A percentile compares a stretch with the other conserved stretches of the same genome.
Conservation (phyloP, 2,888 invertebrate species). For the Drosophila meridiana region DNA sequence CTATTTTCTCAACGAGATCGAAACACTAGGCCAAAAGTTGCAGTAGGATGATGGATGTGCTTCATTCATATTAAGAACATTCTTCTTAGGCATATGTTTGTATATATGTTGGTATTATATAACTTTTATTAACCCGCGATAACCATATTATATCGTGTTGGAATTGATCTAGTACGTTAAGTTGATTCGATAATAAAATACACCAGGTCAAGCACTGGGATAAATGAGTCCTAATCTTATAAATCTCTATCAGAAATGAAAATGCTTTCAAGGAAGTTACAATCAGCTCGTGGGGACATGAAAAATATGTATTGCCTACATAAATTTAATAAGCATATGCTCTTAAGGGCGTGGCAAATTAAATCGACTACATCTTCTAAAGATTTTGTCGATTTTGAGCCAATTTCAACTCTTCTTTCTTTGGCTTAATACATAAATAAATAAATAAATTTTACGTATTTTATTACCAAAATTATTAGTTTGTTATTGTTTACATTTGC, state of each 20-base stretch:
- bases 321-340: too few species aligned
- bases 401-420: too few species aligned
- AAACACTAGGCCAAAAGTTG: conserved; percentile 91
- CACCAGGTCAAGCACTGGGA: conserved; percentile 26
- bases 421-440: too few species aligned
- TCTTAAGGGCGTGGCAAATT: too few species aligned
- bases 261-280: background rate
- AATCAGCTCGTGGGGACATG: background rate
- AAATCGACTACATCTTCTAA: too few species aligned
- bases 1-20: conserved; percentile 94
- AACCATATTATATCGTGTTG: conserved; percentile 20
- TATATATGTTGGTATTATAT: conserved; percentile 49
- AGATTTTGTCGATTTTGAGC: too few species aligned
- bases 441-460: too few species aligned
- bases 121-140: conserved; percentile 42
- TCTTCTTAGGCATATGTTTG: conserved; percentile 59
- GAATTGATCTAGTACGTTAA: conserved; percentile 40
- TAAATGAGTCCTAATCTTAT: background rate
- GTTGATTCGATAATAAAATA: conserved; percentile 38
- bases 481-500: too few species aligned
- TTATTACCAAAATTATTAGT: too few species aligned
- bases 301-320: background rate
- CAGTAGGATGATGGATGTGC: conserved; percentile 67
- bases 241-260: background rate
- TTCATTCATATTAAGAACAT: conserved; percentile 47